Evolutionary conservation across 2,113 vertebrate genomes (phyloP).

Genomic region (Nycticorax nycticorax): DNA sequence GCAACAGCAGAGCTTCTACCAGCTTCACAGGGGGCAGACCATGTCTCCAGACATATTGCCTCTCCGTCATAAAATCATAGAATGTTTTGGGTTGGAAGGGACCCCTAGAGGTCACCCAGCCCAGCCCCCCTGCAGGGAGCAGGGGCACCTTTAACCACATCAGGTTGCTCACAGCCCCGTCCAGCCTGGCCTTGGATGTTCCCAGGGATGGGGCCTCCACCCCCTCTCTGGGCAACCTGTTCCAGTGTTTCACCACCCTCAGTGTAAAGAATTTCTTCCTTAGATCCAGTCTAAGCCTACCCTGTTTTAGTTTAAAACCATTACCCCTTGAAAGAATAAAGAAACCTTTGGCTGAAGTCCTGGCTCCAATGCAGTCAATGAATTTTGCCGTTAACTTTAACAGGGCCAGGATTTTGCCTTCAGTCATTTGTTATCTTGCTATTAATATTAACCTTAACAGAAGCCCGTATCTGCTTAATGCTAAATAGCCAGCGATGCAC

Average conservation of each 20-base stretch:
- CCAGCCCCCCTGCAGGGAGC: too few species aligned
- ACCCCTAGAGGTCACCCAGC: too few species aligned
- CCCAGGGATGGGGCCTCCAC: too few species aligned
- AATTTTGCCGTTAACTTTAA: neutral
- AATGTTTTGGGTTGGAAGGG: too few species aligned
- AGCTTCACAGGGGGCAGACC: neutral
- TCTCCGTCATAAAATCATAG: neutral
- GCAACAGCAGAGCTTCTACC: neutral
- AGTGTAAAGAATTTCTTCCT: too few species aligned
- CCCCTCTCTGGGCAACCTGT: too few species aligned
- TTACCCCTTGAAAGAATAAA: neutral
- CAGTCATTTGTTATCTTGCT: neutral
- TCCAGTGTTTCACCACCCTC: too few species aligned
- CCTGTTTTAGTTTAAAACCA: too few species aligned
- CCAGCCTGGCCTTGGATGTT: too few species aligned
- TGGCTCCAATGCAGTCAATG: neutral
- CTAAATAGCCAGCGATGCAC: neutral
- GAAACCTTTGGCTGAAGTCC: neutral
- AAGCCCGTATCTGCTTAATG: neutral
- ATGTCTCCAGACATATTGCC: neutral
- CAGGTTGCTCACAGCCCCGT: too few species aligned
- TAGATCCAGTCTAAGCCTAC: too few species aligned
- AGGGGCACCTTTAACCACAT: too few species aligned
- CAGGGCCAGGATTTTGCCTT: neutral
- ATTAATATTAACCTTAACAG: constrained; percentile 11